Evolutionary conservation across 2,797 vertebrate species (phyloP).

Genomic region (Coluber constrictor): DNA sequence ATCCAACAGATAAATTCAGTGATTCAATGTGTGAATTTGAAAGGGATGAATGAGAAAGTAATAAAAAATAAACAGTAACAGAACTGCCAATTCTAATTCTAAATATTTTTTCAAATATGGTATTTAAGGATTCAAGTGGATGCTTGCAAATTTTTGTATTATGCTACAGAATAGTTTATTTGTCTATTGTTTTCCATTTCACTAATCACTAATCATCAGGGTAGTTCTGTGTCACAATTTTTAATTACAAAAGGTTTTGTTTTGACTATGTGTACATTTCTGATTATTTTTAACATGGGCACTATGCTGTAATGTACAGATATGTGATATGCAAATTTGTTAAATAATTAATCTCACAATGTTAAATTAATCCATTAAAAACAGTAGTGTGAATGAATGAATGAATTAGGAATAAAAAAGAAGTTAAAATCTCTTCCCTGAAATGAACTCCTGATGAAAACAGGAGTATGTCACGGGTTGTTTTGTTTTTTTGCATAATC

Average conservation of each 20-base stretch:
- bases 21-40: not conserved
- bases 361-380: not conserved
- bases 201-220: not conserved
- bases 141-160: not conserved
- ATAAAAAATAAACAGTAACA: not conserved
- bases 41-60: not conserved
- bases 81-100: not conserved
- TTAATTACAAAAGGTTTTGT: not conserved
- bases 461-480: not conserved
- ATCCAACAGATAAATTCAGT: conserved; percentile 16
- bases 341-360: not conserved
- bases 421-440: not conserved
- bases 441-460: not conserved
- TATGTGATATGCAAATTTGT: not conserved
- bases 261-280: not conserved
- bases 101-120: not conserved
- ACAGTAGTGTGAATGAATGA: not conserved
- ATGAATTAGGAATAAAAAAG: not conserved
- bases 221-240: not conserved
- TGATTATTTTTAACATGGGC: not conserved
- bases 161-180: not conserved
- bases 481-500: not conserved
- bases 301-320: not conserved
- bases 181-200: not conserved
- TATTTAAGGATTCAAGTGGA: not conserved